phyloP scores from a whole-genome alignment of 2,888 invertebrate species.

The Ischnus inquisitorius region DNA sequence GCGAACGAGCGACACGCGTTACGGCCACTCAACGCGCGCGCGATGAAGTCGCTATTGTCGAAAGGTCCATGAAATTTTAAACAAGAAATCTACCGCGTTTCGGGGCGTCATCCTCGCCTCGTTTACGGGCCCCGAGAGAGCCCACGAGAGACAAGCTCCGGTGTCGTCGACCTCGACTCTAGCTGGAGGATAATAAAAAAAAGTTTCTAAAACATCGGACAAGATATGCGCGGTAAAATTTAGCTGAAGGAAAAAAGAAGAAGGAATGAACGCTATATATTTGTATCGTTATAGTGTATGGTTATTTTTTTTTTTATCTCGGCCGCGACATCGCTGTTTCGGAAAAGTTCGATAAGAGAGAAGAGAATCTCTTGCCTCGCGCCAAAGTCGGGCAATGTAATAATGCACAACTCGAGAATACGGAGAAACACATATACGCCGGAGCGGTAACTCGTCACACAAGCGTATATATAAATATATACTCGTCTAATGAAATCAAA shows the following conservation, averaged over 20 bases:
- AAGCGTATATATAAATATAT: constrained; percentile 41
- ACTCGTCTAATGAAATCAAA: constrained; percentile 64
- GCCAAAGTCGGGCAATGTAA: constrained; percentile 21
- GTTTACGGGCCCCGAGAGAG: constrained; percentile 18
- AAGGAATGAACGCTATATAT: constrained; percentile 49
- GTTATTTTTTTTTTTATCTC: constrained; percentile 27
- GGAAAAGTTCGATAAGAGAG: constrained; percentile 30
- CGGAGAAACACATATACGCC: constrained; percentile 20
- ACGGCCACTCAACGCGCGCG: constrained; percentile 26
- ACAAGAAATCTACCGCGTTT: constrained; percentile 40
- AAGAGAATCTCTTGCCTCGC: constrained; percentile 44
- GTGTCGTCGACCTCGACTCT: constrained; percentile 39
- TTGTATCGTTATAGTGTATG: constrained; percentile 47
- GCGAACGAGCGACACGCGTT: constrained; percentile 24
- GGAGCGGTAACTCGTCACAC: constrained; percentile 44
- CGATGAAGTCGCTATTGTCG: constrained; percentile 43
- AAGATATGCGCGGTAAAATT: constrained; percentile 33
- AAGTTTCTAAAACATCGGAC: neutral
- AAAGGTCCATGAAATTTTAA: constrained; percentile 28
- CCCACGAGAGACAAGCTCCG: neutral
- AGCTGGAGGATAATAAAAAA: neutral
- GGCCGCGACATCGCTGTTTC: constrained; percentile 47
- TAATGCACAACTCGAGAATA: constrained; percentile 58
- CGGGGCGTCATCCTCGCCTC: constrained; percentile 29
- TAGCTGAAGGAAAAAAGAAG: constrained; percentile 5